phyloP scores from a whole-genome alignment of 2,888 invertebrate species.

The Diabrotica balteata region DNA sequence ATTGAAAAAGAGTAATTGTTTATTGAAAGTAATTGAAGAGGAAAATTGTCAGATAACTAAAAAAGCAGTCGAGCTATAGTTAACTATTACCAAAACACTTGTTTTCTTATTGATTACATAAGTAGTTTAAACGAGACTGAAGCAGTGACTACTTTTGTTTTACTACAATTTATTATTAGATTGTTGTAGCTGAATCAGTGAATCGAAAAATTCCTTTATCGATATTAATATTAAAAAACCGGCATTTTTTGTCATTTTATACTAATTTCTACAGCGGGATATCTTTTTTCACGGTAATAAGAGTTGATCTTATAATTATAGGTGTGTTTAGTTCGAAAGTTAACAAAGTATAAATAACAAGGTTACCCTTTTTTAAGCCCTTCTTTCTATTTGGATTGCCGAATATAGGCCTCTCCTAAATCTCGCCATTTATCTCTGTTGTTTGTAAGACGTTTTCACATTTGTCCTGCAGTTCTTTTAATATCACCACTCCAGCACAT shows the following conservation, averaged over 20 bases:
- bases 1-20: slow-evolving; percentile 2
- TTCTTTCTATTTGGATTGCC: too few species aligned
- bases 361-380: too few species aligned
- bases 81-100: neutral
- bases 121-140: slow-evolving; percentile 21
- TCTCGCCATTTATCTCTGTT: too few species aligned
- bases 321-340: too few species aligned
- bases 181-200: slow-evolving; percentile 19
- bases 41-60: neutral
- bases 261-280: too few species aligned
- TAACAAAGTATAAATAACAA: neutral
- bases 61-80: slow-evolving; percentile 1
- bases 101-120: slow-evolving; percentile 19
- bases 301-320: too few species aligned
- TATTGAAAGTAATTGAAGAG: slow-evolving; percentile 7
- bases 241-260: neutral
- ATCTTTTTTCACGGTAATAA: too few species aligned
- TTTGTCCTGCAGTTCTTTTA: too few species aligned
- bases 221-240: slow-evolving; percentile 1
- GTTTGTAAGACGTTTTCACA: too few species aligned
- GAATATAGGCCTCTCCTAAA: too few species aligned
- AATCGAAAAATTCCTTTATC: slow-evolving; percentile 20
- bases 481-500: too few species aligned
- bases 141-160: slow-evolving; percentile 13
- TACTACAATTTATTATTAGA: slow-evolving; percentile 18